phyloP scores from a whole-genome alignment of 2,888 invertebrate genomes.

The Meghimatium bilineatum region DNA sequence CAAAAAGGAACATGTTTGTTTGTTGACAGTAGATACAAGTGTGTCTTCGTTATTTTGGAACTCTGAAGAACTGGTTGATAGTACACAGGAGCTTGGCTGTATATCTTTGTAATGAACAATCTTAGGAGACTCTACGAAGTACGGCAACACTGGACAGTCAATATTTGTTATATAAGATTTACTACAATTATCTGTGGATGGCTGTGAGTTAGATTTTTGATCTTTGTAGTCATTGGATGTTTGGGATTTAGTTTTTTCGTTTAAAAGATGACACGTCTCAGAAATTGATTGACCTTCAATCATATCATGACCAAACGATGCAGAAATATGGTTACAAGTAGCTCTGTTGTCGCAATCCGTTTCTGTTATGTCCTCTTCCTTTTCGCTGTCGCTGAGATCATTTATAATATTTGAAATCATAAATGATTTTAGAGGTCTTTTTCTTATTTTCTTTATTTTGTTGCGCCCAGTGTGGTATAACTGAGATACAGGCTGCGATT shows the following conservation, averaged over 20 bases:
- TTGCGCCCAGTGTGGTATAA: too few species aligned
- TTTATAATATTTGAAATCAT: conserved; percentile 41
- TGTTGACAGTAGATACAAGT: neutral
- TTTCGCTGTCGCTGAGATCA: conserved; percentile 7
- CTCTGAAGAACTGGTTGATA: neutral
- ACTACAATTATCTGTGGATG: neutral
- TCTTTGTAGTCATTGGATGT: neutral
- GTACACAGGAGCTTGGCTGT: neutral
- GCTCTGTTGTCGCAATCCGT: neutral
- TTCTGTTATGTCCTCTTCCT: neutral
- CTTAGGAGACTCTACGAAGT: neutral
- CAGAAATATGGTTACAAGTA: neutral
- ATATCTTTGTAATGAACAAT: neutral
- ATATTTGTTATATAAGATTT: neutral
- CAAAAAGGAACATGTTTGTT: neutral
- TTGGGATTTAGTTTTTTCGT: too few species aligned
- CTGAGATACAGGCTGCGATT: neutral
- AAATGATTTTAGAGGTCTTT: conserved; percentile 28
- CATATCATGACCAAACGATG: neutral
- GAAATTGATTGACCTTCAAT: neutral
- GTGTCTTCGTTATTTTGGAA: neutral
- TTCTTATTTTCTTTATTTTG: neutral
- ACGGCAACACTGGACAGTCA: neutral
- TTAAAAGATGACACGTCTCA: neutral
- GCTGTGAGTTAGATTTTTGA: neutral